Percentiles rank a stretch among this genome's conserved stretches.
Conservation (phyloP, 2,797 vertebrate species). For the Danio choprae region DNA sequence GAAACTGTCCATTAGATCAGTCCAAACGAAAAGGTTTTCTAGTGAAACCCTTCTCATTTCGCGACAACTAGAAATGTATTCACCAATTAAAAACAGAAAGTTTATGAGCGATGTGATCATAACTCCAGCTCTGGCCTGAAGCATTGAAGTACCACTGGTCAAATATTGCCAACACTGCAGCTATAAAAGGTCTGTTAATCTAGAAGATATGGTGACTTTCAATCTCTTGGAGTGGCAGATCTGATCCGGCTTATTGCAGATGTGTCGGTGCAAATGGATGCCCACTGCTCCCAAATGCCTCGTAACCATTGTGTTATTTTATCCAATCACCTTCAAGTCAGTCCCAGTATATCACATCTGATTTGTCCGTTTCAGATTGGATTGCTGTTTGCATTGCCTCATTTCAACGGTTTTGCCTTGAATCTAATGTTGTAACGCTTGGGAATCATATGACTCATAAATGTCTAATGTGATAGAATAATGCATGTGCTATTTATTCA, state of each 20-base stretch:
- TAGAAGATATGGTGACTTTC: slow-evolving; percentile 5
- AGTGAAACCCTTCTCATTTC: neutral
- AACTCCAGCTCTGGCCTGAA: neutral
- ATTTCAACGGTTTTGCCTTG: slow-evolving; percentile 23
- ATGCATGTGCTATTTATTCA: slow-evolving; percentile 63
- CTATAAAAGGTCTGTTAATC: neutral
- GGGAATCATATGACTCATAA: slow-evolving; percentile 39
- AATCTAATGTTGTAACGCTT: slow-evolving; percentile 19
- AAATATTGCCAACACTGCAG: slow-evolving; percentile 9
- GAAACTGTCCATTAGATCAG: slow-evolving; percentile 23
- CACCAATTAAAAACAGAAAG: neutral
- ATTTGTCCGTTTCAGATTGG: slow-evolving; percentile 8
- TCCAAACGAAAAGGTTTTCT: neutral
- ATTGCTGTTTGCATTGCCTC: slow-evolving; percentile 18
- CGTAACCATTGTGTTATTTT: slow-evolving; percentile 12
- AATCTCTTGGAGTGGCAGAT: slow-evolving; percentile 16
- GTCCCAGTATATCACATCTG: slow-evolving; percentile 33
- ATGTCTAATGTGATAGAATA: slow-evolving; percentile 47
- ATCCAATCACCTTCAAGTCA: neutral
- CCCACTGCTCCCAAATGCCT: slow-evolving; percentile 4
- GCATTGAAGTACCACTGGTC: neutral
- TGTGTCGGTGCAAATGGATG: neutral
- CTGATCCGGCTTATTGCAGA: neutral
- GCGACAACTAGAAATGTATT: neutral
- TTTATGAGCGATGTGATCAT: slow-evolving; percentile 5